Conservation (phyloP, 2,888 invertebrate genomes). For the Stenchaetothrips biformis region DNA sequence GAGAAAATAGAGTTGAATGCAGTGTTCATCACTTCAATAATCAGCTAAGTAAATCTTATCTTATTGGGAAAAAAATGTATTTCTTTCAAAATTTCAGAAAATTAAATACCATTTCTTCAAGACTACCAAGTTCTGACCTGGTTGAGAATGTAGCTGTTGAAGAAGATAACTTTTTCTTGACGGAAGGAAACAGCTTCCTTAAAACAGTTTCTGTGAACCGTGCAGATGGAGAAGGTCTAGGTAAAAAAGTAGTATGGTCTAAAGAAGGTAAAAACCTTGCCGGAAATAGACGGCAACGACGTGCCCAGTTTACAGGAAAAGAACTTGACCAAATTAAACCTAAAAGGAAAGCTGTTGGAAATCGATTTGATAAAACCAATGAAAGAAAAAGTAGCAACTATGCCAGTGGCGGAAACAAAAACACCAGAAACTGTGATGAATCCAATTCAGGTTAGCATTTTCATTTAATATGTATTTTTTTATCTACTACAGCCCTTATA, state of each 20-base stretch:
- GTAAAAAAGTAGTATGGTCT: neutral
- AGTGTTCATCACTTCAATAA: neutral
- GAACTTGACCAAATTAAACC: neutral
- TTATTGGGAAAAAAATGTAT: too few species aligned
- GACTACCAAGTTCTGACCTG: too few species aligned
- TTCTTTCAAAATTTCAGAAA: too few species aligned
- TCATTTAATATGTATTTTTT: too few species aligned
- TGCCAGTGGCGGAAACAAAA: too few species aligned
- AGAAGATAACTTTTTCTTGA: constrained; percentile 1
- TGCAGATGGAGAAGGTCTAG: neutral
- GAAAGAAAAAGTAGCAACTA: too few species aligned
- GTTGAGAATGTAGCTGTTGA: neutral
- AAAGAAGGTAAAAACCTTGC: neutral
- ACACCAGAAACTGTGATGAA: too few species aligned
- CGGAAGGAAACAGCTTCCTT: neutral
- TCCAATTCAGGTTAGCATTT: too few species aligned
- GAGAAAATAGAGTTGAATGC: too few species aligned
- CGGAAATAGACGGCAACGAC: neutral
- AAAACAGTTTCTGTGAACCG: neutral
- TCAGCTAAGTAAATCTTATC: neutral
- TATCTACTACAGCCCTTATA: too few species aligned
- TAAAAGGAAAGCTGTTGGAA: neutral
- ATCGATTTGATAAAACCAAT: too few species aligned
- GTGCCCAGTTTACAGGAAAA: neutral
- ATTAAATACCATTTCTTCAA: too few species aligned